phyloP scores from a whole-genome alignment of 2,113 vertebrate species.

The Pituophis catenifer region DNA sequence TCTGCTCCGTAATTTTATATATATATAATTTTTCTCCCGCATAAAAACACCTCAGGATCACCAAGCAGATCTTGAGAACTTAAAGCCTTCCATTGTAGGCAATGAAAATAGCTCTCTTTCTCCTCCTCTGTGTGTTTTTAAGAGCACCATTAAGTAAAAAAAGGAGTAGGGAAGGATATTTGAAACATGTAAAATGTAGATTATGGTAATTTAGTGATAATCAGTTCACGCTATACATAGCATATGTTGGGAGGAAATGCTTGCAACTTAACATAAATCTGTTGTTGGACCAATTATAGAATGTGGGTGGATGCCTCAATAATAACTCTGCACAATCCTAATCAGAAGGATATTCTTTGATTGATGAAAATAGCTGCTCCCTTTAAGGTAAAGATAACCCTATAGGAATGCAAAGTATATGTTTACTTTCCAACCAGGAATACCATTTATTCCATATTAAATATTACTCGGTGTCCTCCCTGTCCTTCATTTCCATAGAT shows the following conservation, averaged over 20 bases:
- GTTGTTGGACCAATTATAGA: slow-evolving; percentile 41
- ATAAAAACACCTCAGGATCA: not conserved
- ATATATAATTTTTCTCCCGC: not conserved
- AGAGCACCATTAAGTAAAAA: not conserved
- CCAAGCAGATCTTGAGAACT: not conserved
- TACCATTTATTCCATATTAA: no score
- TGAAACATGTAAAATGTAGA: not conserved
- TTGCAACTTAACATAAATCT: slow-evolving; percentile 19
- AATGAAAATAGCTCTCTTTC: not conserved
- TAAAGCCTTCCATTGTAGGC: not conserved
- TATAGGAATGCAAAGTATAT: not conserved
- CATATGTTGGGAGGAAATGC: not conserved
- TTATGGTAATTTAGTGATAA: not conserved
- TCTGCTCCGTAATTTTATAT: not conserved
- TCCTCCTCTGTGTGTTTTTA: not conserved
- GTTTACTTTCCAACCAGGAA: no score
- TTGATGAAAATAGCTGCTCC: slow-evolving; percentile 1
- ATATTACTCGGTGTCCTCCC: no score
- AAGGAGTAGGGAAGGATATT: not conserved
- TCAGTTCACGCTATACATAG: not conserved
- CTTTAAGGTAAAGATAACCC: not conserved
- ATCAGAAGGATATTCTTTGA: slow-evolving; percentile 14
- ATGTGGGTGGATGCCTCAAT: slow-evolving; percentile 20
- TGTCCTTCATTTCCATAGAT: no score
- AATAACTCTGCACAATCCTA: slow-evolving; percentile 27